Percentiles rank a stretch among this genome's conserved stretches.
phyloP scores from a whole-genome alignment of 2,113 vertebrate species.

The Oreocharis arfaki region DNA sequence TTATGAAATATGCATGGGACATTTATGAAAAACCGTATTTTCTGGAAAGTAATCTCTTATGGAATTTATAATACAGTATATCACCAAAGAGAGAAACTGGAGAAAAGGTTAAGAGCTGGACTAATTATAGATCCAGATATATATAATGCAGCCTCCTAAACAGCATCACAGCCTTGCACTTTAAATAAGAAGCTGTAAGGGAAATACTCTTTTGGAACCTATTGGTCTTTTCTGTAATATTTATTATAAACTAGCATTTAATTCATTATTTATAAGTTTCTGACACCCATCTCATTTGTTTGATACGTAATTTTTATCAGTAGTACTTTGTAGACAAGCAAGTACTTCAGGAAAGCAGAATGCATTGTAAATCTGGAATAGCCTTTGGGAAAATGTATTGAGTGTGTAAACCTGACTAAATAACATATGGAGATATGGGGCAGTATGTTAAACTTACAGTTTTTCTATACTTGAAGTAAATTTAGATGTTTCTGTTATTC shows the following conservation, averaged over 20 bases:
- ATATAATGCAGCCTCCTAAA: constrained; percentile 60
- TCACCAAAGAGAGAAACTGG: constrained; percentile 38
- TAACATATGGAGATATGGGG: background rate
- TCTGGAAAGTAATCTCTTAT: background rate
- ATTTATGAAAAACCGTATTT: constrained; percentile 28
- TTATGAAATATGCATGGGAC: constrained; percentile 15
- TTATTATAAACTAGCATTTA: constrained; percentile 62
- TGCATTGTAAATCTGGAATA: background rate
- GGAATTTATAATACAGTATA: constrained; percentile 25
- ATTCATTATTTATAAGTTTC: constrained; percentile 65
- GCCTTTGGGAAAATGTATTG: constrained; percentile 32
- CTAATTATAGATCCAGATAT: constrained; percentile 62
- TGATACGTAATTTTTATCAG: constrained; percentile 57
- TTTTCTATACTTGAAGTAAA: background rate
- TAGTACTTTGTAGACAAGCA: constrained; percentile 54
- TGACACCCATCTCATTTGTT: constrained; percentile 61
- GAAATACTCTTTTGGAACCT: constrained; percentile 47
- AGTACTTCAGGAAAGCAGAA: constrained; percentile 11
- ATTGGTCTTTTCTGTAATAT: constrained; percentile 56
- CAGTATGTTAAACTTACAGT: background rate
- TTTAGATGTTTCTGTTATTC: background rate
- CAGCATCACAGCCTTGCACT: background rate
- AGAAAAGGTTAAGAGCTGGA: constrained; percentile 53
- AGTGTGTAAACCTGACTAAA: constrained; percentile 6
- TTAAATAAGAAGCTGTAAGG: constrained; percentile 22